phyloP scores from a whole-genome alignment of 2,797 vertebrate species.

The Huso huso region DNA sequence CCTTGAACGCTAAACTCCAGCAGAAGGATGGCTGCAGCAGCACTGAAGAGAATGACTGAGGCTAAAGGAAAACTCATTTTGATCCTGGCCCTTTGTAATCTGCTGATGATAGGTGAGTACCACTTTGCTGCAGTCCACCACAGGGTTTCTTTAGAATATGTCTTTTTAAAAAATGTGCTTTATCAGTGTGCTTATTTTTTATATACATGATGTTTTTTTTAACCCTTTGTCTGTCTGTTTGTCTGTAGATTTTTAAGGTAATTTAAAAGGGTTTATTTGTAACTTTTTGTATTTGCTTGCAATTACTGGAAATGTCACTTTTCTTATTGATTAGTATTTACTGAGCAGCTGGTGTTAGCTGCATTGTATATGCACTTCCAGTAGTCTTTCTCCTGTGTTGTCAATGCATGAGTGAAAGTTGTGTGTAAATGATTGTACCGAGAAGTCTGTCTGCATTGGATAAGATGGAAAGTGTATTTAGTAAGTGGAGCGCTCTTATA shows the following conservation, averaged over 20 bases:
- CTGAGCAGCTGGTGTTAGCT: no score
- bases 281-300: no score
- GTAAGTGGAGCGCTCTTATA: conserved; percentile 7
- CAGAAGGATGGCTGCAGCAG: conserved; percentile 47
- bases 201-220: no score
- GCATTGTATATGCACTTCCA: no score
- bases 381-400: no score
- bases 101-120: conserved; percentile 58
- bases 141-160: conserved; percentile 23
- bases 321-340: no score
- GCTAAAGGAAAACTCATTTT: conserved; percentile 40
- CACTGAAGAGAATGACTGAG: conserved; percentile 54
- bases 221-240: no score
- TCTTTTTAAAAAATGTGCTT: no score
- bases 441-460: conserved; percentile 15
- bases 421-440: neutral
- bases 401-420: neutral
- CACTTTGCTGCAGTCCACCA: neutral
- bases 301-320: no score
- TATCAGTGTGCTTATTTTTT: no score
- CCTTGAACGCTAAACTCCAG: conserved; percentile 29
- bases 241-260: no score
- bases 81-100: conserved; percentile 40
- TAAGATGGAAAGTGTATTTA: conserved; percentile 23
- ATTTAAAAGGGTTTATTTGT: no score